A percentile compares a stretch with the other conserved stretches of the same genome.
phyloP scores from a whole-genome alignment of 2,888 invertebrate species.

The Acanthopleura granulata region DNA sequence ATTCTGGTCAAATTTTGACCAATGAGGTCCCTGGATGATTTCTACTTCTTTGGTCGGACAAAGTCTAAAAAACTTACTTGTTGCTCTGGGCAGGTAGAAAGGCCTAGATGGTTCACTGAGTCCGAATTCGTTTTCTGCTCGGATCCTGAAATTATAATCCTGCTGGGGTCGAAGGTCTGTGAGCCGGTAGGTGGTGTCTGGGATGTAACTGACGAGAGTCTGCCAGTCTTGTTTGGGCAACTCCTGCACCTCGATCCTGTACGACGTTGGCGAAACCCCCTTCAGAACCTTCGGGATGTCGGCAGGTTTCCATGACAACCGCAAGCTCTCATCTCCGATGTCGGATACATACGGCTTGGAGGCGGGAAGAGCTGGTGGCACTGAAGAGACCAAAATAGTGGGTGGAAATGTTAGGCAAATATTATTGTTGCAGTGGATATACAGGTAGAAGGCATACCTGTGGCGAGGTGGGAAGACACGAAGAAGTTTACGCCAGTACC shows the following conservation, averaged over 20 bases:
- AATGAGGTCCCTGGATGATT: no score
- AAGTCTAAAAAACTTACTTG: conserved; percentile 40
- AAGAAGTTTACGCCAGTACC: no score
- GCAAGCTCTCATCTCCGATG: conserved; percentile 53
- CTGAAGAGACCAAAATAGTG: neutral
- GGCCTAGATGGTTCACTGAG: conserved; percentile 96
- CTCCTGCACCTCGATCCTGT: conserved; percentile 56
- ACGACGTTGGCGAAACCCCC: conserved; percentile 44
- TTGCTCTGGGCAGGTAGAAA: conserved; percentile 69
- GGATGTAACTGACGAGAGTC: conserved; percentile 51
- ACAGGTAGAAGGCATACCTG: no score
- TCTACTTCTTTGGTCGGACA: no score
- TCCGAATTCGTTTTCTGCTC: conserved; percentile 97
- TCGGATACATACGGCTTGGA: conserved; percentile 30
- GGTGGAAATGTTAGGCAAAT: no score
- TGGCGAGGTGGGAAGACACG: no score
- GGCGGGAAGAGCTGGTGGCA: conserved; percentile 1
- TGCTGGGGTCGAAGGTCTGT: conserved; percentile 83
- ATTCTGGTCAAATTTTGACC: no score
- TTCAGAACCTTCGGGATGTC: conserved; percentile 40
- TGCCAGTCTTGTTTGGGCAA: conserved; percentile 52
- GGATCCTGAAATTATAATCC: conserved; percentile 94
- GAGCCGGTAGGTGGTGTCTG: conserved; percentile 57
- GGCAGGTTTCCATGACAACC: conserved; percentile 61
- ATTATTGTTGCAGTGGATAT: no score